These are phyloP conservation scores for Psettodes erumei DNA, from an alignment of 2,113 vertebrate genomes.

Conservation along the genomic window DNA sequence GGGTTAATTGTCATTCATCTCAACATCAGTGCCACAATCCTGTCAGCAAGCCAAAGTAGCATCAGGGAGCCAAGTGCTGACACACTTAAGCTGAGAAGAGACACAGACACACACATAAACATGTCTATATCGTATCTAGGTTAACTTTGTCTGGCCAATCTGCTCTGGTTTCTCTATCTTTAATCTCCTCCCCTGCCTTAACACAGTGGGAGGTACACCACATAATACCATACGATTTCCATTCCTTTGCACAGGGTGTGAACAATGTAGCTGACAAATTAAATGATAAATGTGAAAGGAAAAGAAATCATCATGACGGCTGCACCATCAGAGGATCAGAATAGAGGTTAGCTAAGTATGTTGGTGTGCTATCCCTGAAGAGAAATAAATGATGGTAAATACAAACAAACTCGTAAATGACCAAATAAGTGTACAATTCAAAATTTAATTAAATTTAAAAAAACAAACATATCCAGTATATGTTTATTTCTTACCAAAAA, in stretches of 20 bases:
- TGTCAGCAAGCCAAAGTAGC: conserved; percentile 15
- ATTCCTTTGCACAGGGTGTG: conserved; percentile 42
- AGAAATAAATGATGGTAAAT: no score
- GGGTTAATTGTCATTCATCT: background rate
- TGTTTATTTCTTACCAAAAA: background rate
- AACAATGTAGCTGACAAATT: conserved; percentile 43
- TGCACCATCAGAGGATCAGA: no score
- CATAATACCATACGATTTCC: conserved; percentile 60
- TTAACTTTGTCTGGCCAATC: conserved; percentile 80
- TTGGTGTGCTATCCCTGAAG: no score
- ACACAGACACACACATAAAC: conserved; percentile 32
- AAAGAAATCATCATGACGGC: background rate
- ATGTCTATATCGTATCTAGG: conserved; percentile 73
- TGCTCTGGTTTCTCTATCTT: conserved; percentile 70
- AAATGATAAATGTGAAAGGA: background rate
- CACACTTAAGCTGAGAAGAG: conserved; percentile 43
- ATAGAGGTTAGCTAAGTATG: no score
- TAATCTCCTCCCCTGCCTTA: conserved; percentile 74
- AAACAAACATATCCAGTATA: background rate
- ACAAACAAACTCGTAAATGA: no score
- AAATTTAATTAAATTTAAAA: no score
- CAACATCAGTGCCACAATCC: background rate
- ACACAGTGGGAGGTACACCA: conserved; percentile 48
- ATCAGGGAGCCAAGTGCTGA: conserved; percentile 22
- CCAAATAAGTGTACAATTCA: background rate